Evolutionary conservation across 2,797 vertebrate species (phyloP).

Genomic region (Acridotheres tristis): DNA sequence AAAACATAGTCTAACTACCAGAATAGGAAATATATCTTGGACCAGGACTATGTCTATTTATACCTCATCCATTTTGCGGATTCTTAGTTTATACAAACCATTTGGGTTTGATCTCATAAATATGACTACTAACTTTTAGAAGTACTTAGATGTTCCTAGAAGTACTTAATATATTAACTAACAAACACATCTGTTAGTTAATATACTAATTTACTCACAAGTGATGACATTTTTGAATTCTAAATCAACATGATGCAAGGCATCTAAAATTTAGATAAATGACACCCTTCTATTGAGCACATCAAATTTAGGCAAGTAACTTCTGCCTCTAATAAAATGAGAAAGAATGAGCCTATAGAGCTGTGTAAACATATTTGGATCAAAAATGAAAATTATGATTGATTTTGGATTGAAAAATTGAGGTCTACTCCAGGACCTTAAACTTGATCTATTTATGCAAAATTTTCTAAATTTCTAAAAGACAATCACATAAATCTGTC

Average conservation of each 20-base stretch:
- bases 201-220: background rate
- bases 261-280: background rate
- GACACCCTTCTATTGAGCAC: background rate
- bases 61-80: background rate
- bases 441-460: background rate
- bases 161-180: background rate
- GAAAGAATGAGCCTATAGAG: background rate
- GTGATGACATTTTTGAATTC: background rate
- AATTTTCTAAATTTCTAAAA: background rate
- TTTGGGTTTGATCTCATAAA: background rate
- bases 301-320: background rate
- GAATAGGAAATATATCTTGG: background rate
- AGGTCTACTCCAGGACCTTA: background rate
- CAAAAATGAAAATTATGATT: background rate
- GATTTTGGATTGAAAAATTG: background rate
- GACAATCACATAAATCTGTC: background rate
- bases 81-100: background rate
- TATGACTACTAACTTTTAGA: background rate
- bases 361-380: background rate
- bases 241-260: background rate
- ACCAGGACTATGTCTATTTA: background rate
- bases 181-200: background rate
- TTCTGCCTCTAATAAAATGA: background rate
- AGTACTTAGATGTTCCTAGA: background rate
- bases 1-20: background rate